Conservation (phyloP, 1,140 invertebrate species). For the Andrena cerasifolii region DNA sequence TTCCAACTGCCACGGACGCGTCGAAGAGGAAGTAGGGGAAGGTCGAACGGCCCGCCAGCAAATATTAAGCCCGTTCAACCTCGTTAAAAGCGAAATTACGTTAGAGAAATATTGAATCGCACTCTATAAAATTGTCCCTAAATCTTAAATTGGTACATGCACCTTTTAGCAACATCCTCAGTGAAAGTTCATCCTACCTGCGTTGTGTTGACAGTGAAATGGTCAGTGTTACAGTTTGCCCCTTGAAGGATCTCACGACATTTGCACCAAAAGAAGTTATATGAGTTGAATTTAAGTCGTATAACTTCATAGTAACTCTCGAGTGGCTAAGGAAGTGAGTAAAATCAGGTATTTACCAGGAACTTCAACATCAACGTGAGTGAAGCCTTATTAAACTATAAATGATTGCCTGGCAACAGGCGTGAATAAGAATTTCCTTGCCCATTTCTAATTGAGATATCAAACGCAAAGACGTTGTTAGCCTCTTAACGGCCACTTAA, state of each 20-base stretch:
- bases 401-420: background rate
- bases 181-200: no score
- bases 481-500: conserved; percentile 50
- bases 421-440: background rate
- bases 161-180: no score
- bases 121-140: background rate
- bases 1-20: conserved; percentile 22
- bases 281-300: no score
- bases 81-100: conserved; percentile 1
- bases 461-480: conserved; percentile 56
- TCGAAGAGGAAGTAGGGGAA: conserved; percentile 12
- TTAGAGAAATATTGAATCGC: no score
- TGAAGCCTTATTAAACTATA: no score
- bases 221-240: no score
- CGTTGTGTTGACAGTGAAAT: no score
- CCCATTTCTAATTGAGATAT: conserved; percentile 40
- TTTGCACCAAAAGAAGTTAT: background rate
- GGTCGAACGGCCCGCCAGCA: background rate
- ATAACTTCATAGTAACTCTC: no score
- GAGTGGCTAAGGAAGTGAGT: no score
- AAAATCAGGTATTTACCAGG: no score
- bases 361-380: no score
- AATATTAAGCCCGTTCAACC: background rate
- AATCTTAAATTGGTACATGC: background rate
- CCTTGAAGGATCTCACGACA: background rate